Conservation (phyloP, 2,113 vertebrate genomes). For the Rhinichthys klamathensis region DNA sequence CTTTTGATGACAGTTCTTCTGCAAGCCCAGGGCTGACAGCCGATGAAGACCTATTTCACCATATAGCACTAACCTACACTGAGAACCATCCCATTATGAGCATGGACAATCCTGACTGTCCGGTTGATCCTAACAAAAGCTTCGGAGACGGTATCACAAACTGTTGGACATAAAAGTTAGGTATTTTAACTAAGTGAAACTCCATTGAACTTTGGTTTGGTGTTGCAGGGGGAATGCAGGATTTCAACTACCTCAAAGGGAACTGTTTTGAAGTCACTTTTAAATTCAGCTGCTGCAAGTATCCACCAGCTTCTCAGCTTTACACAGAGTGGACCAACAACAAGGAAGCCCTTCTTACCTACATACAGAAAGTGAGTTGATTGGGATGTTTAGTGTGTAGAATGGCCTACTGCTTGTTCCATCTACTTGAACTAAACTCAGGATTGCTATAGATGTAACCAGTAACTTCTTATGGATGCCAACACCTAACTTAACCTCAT, state of each 20-base stretch:
- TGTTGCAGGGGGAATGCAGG: slow-evolving; percentile 90
- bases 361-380: slow-evolving; percentile 85
- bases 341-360: slow-evolving; percentile 85
- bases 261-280: slow-evolving; percentile 94
- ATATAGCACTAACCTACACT: slow-evolving; percentile 86
- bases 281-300: slow-evolving; percentile 95
- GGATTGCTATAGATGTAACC: too few species aligned
- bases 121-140: slow-evolving; percentile 72
- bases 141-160: slow-evolving; percentile 90
- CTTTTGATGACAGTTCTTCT: slow-evolving; percentile 86
- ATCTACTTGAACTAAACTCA: too few species aligned
- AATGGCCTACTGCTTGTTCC: too few species aligned
- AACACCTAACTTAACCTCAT: too few species aligned
- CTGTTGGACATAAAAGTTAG: slow-evolving; percentile 59
- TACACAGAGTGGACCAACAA: slow-evolving; percentile 90
- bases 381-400: neutral
- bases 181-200: neutral
- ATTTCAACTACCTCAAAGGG: slow-evolving; percentile 92
- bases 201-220: neutral
- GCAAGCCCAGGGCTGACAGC: slow-evolving; percentile 71
- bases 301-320: slow-evolving; percentile 82
- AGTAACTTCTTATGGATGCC: too few species aligned
- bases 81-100: slow-evolving; percentile 89
- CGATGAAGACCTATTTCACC: slow-evolving; percentile 87
- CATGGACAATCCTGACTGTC: slow-evolving; percentile 85